phyloP scores from a whole-genome alignment of 2,113 vertebrate species.

The Dascyllus trimaculatus region DNA sequence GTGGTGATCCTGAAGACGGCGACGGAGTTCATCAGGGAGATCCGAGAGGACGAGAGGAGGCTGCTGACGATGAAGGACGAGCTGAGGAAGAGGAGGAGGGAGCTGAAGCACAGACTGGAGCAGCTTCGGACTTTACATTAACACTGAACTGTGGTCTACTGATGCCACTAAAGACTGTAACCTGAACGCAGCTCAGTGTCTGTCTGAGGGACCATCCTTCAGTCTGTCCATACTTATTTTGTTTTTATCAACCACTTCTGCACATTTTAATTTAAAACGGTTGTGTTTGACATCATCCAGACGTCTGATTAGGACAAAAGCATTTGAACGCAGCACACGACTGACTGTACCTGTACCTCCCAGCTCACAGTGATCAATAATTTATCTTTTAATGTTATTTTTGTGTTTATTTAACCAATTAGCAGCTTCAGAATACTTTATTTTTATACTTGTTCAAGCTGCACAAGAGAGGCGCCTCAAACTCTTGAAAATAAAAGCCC shows the following conservation, averaged over 20 bases:
- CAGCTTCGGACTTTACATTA: constrained; percentile 43
- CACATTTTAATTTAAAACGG: background rate
- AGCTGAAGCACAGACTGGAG: constrained; percentile 52
- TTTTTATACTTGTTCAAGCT: constrained; percentile 32
- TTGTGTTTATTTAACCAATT: background rate
- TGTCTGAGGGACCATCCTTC: background rate
- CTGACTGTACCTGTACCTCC: background rate
- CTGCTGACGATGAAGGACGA: constrained; percentile 87
- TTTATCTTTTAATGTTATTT: background rate
- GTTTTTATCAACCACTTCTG: background rate
- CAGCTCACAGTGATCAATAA: background rate
- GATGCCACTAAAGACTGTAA: background rate
- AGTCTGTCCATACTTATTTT: background rate
- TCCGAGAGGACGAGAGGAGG: constrained; percentile 88
- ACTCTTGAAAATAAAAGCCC: constrained; percentile 55
- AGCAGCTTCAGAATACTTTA: background rate
- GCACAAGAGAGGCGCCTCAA: no score
- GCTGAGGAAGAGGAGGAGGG: constrained; percentile 85
- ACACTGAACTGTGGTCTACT: background rate
- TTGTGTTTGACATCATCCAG: background rate
- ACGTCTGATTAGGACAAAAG: background rate
- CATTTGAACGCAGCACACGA: background rate
- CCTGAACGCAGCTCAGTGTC: background rate
- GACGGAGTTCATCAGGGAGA: constrained; percentile 86
- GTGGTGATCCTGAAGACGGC: constrained; percentile 94